Conservation (phyloP, 2,888 invertebrate genomes). For the Bursaphelenchus okinawaensis region DNA sequence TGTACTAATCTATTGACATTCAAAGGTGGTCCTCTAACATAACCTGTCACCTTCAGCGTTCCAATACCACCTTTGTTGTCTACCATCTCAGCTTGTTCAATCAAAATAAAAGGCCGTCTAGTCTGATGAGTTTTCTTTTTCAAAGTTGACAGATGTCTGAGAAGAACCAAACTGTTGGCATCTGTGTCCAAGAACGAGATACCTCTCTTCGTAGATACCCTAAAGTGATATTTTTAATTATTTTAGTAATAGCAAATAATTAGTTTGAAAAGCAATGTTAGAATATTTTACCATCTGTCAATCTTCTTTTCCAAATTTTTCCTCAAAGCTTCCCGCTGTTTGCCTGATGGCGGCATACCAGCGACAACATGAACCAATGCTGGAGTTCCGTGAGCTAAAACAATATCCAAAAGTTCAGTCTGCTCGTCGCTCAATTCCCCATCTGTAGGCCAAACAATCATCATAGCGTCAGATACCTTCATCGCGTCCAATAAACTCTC, state of each 20-base stretch:
- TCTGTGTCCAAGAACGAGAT: conserved; percentile 15
- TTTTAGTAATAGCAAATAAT: not conserved
- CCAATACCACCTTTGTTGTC: conserved; percentile 36
- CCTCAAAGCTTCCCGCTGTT: conserved; percentile 42
- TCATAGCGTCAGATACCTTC: conserved; percentile 73
- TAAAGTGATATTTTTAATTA: conserved; percentile 1
- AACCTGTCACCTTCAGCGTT: conserved; percentile 71
- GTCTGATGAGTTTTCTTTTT: conserved; percentile 75
- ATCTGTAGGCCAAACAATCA: conserved; percentile 68
- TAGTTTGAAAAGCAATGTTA: not conserved
- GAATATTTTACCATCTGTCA: conserved; percentile 35
- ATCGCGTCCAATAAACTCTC: conserved; percentile 46
- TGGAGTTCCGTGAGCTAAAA: conserved; percentile 63
- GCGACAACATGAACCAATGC: conserved; percentile 43
- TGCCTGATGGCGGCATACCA: conserved; percentile 39
- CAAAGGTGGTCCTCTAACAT: conserved; percentile 74
- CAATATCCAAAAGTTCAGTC: conserved; percentile 37
- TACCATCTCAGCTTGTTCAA: conserved; percentile 71
- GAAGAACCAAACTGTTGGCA: conserved; percentile 67
- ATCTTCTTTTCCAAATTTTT: conserved; percentile 36
- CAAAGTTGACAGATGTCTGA: conserved; percentile 74
- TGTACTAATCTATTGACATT: conserved; percentile 84
- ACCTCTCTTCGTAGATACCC: conserved; percentile 11
- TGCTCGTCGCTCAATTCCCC: conserved; percentile 33
- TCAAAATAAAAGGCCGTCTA: conserved; percentile 75